Evolutionary conservation across 2,113 vertebrate species (phyloP), one percentile per base, ranked within the genome.

Genomic region (Arenaria interpres): DNA sequence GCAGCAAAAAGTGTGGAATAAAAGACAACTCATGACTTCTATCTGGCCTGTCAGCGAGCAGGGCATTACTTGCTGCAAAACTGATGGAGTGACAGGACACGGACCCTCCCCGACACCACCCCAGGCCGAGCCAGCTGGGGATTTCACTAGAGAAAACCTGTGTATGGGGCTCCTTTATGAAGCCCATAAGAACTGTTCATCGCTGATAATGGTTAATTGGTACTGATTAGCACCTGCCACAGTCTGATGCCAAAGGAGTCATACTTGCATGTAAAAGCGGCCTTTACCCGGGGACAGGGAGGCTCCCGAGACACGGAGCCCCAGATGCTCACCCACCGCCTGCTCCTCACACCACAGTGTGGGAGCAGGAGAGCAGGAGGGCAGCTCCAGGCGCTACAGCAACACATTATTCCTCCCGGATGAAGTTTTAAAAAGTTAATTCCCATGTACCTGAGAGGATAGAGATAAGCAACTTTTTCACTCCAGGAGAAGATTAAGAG

Each of bases 131-230:
- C 5, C 9, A 85, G 85, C 4, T 33, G 74, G 59, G 51, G 35
- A n/a, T 43, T 8, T 28, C 6, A 2, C 35, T 23, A 33, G 50
- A 54, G 74, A n/a, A 50, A 78, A 75, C 48, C 57, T 15, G 6
- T 2, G 2, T 4, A 11, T 4, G 1, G 30, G 13, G 14, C 30
- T 32, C n/a, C 33, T 90, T 92, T 50, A 76, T 41, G 57, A 76
- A 71, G 76, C 57, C 64, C 13, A 0, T 79, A 90, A 83, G 63
- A 74, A 35, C 64, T n/a, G 89, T 68, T 79, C 86, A 67, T 56
- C 63, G 69, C 56, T 27, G 85, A 81, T 68, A 92, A 89, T 18
- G 27, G 63, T 63, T 94, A 93, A 93, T 67, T 90, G 79, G 57
- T 39, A 50, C 85, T 75, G 92, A 94, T 93, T 78, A 90, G n/a